Base-by-base conservation (phyloP, 2,797 vertebrate species). In the Sebastes hubbsi region DNA sequence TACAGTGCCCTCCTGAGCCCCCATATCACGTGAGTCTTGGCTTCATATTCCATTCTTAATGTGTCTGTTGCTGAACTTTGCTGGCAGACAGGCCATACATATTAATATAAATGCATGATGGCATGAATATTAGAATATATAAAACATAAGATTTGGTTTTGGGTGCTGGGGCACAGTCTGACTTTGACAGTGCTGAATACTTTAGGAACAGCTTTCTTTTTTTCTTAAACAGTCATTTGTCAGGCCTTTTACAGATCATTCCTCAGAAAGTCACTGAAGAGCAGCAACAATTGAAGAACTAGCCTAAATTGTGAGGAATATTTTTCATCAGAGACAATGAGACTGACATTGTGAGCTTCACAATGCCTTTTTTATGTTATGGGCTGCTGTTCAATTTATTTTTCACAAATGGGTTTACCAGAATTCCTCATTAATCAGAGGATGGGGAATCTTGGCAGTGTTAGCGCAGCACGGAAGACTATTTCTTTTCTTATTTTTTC, bases 341-440 rank as follows among this genome's bases (percentile, higher is more conserved):
- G 27, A 54, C 18, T 32, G n/a, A 62, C 62, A 58, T 58, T 38
- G 72, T 81, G 54, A 77, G 66, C 46, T 55, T 79, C 46, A 59
- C 32, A 68, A n/a, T 34, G 24, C 73, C 22, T 59, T 84, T 77
- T 81, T 62, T 27, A 69, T 66, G 61, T 55, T 58, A 32, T 24
- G 14, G 18, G 68, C 29, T 71, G 36, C 18, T 71, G n/a, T 64
- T 71, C 22, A 32, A 34, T 80, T 77, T 70, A 29, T 64, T 84
- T 61, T 72, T 36, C 2, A 24, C n/a, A 71, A 84, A 60, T 22
- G 10, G 75, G 68, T 81, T 86, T 70, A 78, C 55, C 29, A 72
- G 64, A 77, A 80, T 73, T 68, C 68, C 63, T 78, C 82, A 80
- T 83, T 85, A 87, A 75, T 76, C 75, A 82, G 6, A 65, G 61